Evolutionary conservation across 2,113 vertebrate genomes (phyloP).

Genomic region (Anthoscopus minutus): DNA sequence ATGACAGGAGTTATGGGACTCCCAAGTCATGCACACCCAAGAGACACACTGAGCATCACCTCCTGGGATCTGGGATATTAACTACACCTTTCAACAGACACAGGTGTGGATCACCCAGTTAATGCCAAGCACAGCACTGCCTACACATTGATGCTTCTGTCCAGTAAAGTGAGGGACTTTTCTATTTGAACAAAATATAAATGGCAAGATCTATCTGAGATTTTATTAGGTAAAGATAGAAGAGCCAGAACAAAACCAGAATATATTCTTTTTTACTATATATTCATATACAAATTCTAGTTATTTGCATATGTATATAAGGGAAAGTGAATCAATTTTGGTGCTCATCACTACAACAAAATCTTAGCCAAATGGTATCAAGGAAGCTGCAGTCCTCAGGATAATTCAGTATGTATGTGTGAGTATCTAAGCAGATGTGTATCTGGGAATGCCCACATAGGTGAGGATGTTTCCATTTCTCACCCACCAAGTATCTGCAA

Average conservation of each 20-base stretch:
- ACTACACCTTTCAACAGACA: accelerated
- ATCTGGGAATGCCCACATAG: accelerated
- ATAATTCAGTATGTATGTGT: no score
- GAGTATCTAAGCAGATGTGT: accelerated
- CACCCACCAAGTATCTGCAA: background rate
- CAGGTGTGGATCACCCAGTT: accelerated
- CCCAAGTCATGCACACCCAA: background rate
- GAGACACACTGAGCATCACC: accelerated
- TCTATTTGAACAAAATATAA: background rate
- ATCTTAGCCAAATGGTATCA: accelerated
- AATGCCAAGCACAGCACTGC: background rate
- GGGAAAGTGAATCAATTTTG: background rate
- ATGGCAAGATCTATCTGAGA: background rate
- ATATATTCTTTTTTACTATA: background rate
- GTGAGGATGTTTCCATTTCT: background rate
- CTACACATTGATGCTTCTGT: accelerated
- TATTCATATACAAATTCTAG: background rate
- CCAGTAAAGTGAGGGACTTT: accelerated
- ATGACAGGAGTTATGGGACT: accelerated
- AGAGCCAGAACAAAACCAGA: background rate
- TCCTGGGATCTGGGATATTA: background rate
- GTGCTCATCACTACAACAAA: background rate
- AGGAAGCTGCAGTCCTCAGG: background rate
- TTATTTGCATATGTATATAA: no score
- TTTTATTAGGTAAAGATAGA: background rate